These are phyloP conservation scores for Tor tambroides DNA, from an alignment of 2,113 vertebrate species.

Conservation along the genomic window DNA sequence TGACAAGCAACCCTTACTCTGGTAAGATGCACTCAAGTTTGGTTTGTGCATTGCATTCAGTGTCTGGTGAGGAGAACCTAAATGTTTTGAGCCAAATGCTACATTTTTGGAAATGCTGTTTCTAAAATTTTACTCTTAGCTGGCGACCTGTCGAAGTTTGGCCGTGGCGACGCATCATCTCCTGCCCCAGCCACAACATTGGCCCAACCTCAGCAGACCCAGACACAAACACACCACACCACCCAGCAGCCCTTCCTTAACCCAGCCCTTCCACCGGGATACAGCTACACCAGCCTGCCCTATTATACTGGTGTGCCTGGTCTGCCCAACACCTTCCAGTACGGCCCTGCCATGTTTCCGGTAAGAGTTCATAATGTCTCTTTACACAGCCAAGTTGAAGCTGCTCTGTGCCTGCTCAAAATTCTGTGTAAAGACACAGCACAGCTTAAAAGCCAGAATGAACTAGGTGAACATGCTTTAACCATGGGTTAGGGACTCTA, in stretches of 20 bases:
- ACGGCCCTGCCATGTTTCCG: constrained; percentile 97
- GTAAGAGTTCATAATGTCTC: constrained; percentile 74
- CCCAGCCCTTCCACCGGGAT: constrained; percentile 94
- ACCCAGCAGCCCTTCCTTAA: constrained; percentile 98
- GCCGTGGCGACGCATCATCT: constrained; percentile 92
- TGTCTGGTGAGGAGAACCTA: background rate
- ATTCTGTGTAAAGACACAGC: background rate
- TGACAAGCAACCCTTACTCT: constrained; percentile 94
- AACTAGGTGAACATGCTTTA: background rate
- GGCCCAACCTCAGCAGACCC: constrained; percentile 95
- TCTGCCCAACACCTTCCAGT: constrained; percentile 97
- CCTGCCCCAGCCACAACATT: constrained; percentile 92
- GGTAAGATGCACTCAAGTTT: constrained; percentile 73
- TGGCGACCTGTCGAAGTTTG: constrained; percentile 94
- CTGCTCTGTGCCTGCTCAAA: background rate
- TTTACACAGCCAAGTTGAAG: background rate
- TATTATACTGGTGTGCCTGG: constrained; percentile 98
- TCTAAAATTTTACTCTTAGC: background rate
- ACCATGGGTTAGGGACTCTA: background rate
- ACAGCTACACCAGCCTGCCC: constrained; percentile 98
- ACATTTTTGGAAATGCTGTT: background rate
- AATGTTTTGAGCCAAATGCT: background rate
- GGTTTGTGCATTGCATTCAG: background rate
- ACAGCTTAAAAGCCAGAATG: background rate
- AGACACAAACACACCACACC: constrained; percentile 93